Evolutionary conservation across 2,888 invertebrate species (phyloP).

Genomic region (Cylloceria caligata): DNA sequence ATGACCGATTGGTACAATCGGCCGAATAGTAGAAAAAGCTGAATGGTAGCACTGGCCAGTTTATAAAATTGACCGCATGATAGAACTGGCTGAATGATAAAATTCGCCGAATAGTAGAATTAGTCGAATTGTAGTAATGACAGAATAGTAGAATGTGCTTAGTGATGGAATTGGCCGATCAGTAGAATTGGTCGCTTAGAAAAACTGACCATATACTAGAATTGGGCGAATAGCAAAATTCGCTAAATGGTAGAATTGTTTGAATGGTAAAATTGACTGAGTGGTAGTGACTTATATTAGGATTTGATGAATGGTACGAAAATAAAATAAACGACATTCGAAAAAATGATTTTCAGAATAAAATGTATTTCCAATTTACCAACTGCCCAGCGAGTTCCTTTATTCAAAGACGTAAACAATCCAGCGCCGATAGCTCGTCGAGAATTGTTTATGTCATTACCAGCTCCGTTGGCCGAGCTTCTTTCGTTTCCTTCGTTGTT

Average conservation of each 20-base stretch:
- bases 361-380: constrained; percentile 5
- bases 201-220: neutral
- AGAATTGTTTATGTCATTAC: constrained; percentile 3
- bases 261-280: neutral
- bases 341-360: neutral
- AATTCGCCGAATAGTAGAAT: neutral
- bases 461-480: constrained; percentile 1
- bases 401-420: constrained; percentile 54
- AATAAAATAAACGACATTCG: neutral
- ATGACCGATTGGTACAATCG: neutral
- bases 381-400: constrained; percentile 45
- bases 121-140: neutral
- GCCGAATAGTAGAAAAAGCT: neutral
- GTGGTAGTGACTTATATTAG: neutral
- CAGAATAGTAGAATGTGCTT: neutral
- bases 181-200: neutral
- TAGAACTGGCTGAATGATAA: neutral
- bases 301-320: neutral
- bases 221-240: neutral
- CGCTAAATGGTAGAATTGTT: neutral
- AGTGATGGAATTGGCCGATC: neutral
- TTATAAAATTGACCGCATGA: neutral
- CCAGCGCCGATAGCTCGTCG: constrained; percentile 23
- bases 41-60: neutral
- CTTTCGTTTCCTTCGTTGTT: neutral